Conservation (phyloP, 2,888 invertebrate species). For the Hirtodrosophila confusa region DNA sequence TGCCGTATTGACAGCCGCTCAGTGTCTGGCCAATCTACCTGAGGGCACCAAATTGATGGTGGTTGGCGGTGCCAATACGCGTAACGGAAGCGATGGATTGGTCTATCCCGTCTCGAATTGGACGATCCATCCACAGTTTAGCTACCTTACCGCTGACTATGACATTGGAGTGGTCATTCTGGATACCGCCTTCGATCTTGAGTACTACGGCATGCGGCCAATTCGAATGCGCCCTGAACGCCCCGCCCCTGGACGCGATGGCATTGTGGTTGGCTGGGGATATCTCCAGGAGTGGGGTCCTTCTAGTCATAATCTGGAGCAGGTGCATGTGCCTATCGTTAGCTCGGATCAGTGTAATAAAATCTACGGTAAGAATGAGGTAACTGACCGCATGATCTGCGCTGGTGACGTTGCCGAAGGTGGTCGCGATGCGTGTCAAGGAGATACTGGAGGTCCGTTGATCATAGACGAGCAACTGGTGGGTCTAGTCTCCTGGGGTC, state of each 20-base stretch:
- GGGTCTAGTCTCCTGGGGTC: conserved; percentile 85
- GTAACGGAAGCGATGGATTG: conserved; percentile 72
- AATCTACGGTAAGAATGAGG: conserved; percentile 84
- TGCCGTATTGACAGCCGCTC: conserved; percentile 78
- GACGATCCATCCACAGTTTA: conserved; percentile 68
- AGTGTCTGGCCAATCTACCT: conserved; percentile 66
- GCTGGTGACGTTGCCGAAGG: conserved; percentile 84
- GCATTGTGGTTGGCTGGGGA: conserved; percentile 81
- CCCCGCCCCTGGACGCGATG: conserved; percentile 66
- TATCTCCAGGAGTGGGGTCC: conserved; percentile 73
- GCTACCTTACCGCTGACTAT: conserved; percentile 84
- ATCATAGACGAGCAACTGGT: conserved; percentile 71
- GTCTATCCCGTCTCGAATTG: conserved; percentile 68
- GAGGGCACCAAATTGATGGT: conserved; percentile 63
- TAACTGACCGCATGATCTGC: conserved; percentile 86
- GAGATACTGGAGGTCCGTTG: conserved; percentile 83
- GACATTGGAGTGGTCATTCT: conserved; percentile 84
- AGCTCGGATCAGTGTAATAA: conserved; percentile 83
- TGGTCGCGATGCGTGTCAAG: conserved; percentile 84
- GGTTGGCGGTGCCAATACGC: conserved; percentile 72
- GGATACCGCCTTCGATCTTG: conserved; percentile 84
- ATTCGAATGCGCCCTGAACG: conserved; percentile 74
- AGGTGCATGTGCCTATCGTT: conserved; percentile 85
- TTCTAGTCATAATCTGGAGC: conserved; percentile 83
- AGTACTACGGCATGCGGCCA: conserved; percentile 77